These are phyloP conservation scores for Eurytoma californica DNA, from an alignment of 2,888 invertebrate species.

Conservation along the genomic window DNA sequence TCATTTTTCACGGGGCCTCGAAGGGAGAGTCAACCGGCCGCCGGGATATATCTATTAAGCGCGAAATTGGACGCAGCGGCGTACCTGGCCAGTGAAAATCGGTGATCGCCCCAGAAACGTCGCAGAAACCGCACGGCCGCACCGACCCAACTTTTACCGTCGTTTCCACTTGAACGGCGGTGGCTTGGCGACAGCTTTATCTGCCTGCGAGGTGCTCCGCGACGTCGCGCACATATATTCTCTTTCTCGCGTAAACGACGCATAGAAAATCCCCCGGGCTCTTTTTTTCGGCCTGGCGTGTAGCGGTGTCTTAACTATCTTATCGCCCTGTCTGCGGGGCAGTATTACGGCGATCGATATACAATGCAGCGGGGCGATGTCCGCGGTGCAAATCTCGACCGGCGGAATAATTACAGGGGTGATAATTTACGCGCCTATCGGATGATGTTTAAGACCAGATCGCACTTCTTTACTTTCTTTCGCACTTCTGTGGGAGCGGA, in stretches of 20 bases:
- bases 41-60: constrained; percentile 34
- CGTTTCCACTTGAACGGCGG: constrained; percentile 33
- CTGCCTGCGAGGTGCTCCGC: too few species aligned
- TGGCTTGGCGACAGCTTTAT: constrained; percentile 30
- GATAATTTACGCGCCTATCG: constrained; percentile 2
- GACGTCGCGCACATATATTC: background rate
- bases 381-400: background rate
- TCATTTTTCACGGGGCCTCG: constrained; percentile 25
- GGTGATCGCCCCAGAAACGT: constrained; percentile 25
- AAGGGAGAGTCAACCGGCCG: background rate
- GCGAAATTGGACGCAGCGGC: background rate
- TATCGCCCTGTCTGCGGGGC: background rate
- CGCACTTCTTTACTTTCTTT: too few species aligned
- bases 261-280: background rate
- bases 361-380: background rate
- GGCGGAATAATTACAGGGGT: background rate
- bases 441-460: too few species aligned
- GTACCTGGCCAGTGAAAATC: constrained; percentile 7
- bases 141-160: constrained; percentile 26
- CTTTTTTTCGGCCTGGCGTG: background rate
- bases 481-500: too few species aligned
- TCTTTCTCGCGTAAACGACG: constrained; percentile 8
- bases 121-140: background rate
- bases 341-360: too few species aligned
- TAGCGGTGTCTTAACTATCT: background rate